These are phyloP conservation scores for Marmota monax DNA, from an alignment of 2,113 vertebrate species.

Conservation along the genomic window DNA sequence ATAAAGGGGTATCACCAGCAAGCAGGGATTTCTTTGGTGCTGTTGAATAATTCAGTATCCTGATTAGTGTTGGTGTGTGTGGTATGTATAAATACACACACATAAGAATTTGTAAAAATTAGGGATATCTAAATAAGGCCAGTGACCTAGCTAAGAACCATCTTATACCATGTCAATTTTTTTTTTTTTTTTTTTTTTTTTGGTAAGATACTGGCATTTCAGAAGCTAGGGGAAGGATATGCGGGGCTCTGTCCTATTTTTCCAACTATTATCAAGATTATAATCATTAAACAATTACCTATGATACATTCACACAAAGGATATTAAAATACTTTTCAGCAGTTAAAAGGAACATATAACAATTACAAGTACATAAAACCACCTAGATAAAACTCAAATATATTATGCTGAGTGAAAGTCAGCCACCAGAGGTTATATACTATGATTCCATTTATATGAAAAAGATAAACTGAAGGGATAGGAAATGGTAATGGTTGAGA, in stretches of 20 bases:
- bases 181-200: background rate
- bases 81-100: background rate
- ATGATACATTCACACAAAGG: background rate
- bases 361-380: background rate
- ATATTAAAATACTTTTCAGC: background rate
- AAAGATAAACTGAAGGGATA: background rate
- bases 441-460: background rate
- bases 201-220: background rate
- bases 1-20: background rate
- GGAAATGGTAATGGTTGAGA: background rate
- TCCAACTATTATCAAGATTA: background rate
- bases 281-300: background rate
- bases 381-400: slow-evolving; percentile 1
- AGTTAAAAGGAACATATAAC: slow-evolving; percentile 16
- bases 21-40: background rate
- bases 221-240: background rate
- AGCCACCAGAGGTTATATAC: background rate
- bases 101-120: background rate
- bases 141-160: background rate
- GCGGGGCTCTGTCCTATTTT: background rate
- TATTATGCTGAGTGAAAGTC: background rate
- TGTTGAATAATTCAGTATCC: background rate
- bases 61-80: background rate
- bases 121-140: background rate
- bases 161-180: background rate